Evolutionary conservation across 2,113 vertebrate genomes (phyloP).

Genomic region (Oxyruncus cristatus): DNA sequence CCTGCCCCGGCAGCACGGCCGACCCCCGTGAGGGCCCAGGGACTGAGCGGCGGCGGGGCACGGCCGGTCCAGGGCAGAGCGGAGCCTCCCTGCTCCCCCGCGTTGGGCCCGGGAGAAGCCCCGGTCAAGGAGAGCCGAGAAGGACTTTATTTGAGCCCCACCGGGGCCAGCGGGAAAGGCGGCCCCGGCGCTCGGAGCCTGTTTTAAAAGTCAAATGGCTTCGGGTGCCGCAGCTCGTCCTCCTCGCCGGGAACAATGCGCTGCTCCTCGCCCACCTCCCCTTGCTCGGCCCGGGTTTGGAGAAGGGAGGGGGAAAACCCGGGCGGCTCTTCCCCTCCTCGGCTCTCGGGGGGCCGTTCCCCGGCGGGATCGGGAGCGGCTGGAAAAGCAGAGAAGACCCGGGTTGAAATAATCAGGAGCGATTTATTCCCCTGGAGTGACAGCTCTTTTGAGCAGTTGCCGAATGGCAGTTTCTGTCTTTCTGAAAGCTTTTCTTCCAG

Average conservation of each 20-base stretch:
- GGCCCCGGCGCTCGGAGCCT: neutral
- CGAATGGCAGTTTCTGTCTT: slow-evolving; percentile 85
- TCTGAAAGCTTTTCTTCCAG: slow-evolving; percentile 84
- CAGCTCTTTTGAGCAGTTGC: slow-evolving; percentile 83
- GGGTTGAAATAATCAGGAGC: slow-evolving; percentile 72
- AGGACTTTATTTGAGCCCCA: neutral
- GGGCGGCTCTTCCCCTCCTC: neutral
- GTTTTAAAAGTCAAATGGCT: slow-evolving; percentile 54
- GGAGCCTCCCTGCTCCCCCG: neutral
- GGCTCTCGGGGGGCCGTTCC: slow-evolving; percentile 30
- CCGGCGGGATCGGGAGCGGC: slow-evolving; percentile 27
- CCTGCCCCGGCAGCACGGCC: neutral
- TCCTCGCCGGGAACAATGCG: neutral
- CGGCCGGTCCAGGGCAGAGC: neutral
- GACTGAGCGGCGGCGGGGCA: neutral
- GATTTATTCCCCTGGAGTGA: slow-evolving; percentile 82
- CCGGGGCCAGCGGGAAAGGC: neutral
- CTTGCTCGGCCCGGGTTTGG: neutral
- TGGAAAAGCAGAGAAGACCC: slow-evolving; percentile 63
- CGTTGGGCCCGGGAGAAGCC: neutral
- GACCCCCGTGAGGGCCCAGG: neutral
- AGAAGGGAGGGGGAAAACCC: neutral
- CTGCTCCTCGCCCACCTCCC: slow-evolving; percentile 22
- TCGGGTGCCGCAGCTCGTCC: neutral
- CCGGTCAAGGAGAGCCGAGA: neutral